A percentile compares a stretch with the other conserved stretches of the same genome.
Evolutionary conservation across 2,113 vertebrate genomes (phyloP).

Genomic region (Tetrao urogallus): DNA sequence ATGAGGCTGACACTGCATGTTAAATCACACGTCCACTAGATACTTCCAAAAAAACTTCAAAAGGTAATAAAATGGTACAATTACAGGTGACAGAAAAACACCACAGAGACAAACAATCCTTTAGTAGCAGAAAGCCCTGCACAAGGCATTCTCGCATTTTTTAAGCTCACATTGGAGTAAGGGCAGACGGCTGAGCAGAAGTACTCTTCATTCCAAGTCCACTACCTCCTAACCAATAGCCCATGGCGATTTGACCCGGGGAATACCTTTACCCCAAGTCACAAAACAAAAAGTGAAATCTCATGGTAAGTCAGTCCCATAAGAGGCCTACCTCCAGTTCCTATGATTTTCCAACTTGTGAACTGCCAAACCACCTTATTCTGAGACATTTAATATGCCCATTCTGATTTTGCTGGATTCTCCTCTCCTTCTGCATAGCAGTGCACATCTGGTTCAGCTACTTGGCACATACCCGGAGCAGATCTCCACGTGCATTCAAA

Average conservation of each 20-base stretch:
- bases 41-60: background rate
- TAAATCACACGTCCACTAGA: background rate
- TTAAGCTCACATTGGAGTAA: background rate
- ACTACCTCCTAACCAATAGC: background rate
- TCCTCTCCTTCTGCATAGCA: background rate
- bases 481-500: background rate
- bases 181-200: background rate
- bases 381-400: background rate
- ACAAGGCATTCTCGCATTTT: background rate
- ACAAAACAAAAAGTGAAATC: background rate
- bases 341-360: background rate
- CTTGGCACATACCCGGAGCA: background rate
- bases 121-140: background rate
- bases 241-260: background rate
- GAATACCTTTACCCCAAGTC: background rate
- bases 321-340: background rate
- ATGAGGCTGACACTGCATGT: background rate
- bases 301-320: rapidly evolving
- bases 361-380: background rate
- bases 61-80: background rate
- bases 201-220: background rate
- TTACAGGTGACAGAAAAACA: background rate
- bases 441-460: background rate
- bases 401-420: background rate
- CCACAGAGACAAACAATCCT: background rate